Base-by-base conservation (phyloP, 2,797 vertebrate genomes). In the Melanotaenia pygmaea region DNA sequence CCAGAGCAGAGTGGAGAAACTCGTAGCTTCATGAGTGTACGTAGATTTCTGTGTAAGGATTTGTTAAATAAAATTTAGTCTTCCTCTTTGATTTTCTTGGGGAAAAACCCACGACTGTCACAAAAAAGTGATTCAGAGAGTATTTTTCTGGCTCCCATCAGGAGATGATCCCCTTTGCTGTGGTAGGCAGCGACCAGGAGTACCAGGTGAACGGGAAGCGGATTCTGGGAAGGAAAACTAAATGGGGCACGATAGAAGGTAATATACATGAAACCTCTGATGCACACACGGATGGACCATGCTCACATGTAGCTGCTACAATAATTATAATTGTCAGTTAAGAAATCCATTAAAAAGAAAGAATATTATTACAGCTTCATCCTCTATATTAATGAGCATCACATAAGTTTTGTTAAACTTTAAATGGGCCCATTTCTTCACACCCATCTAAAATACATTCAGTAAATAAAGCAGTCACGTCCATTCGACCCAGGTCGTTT, bases 221-320 rank as follows among this genome's bases (percentile, higher is more conserved):
- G 89, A 96, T 99, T 87, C 95, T 99, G 62, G 98, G 98, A 53
- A 95, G 98, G 86, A 99, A 98, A 92, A 99, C 98, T 80, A 98
- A 98, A 74, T 99, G 98, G 98, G 98, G 98, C 79, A 98, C 96
- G 87, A 98, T 99, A 43, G 98, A 99, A 95, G 98, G 98, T 99
- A 95, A 88, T 16, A 22, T 6, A 53, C 37, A 47, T 32, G 7
- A 50, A 65, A 38, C 50, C 16, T 37, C n/a, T 63, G 4, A 47
- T 14, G 22, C 30, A 37, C 28, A 53, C 2, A 2, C 20, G 18
- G 5, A 40, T 34, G 13, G 38, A 18, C 34, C 63, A 45, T 34
- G n/a, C 40, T 28, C 10, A 30, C 40, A 14, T n/a, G 8, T 30
- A 1, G 50, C 64, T 20, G 11, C 24, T 18, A 24, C 69, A 57